Conservation (phyloP, 2,888 invertebrate genomes). For the Notodonta dromedarius region DNA sequence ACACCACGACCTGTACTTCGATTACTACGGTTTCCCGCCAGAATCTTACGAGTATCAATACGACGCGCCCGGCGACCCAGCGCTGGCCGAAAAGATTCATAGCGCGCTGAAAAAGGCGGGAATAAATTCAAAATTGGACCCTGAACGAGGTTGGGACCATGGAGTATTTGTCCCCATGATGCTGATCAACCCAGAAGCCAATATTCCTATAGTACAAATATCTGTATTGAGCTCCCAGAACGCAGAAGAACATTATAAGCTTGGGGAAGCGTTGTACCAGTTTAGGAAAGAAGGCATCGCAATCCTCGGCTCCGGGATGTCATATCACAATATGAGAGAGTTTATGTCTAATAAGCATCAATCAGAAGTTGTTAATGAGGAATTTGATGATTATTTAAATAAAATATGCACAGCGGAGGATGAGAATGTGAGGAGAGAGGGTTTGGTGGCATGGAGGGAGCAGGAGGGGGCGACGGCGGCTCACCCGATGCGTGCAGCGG, state of each 20-base stretch:
- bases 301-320: constrained; percentile 76
- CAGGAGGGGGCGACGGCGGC: constrained; percentile 68
- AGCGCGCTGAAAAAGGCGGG: constrained; percentile 60
- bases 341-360: constrained; percentile 52
- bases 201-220: constrained; percentile 73
- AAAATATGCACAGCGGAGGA: constrained; percentile 63
- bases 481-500: constrained; percentile 69
- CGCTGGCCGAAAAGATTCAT: constrained; percentile 63
- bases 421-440: constrained; percentile 52
- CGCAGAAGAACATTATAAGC: constrained; percentile 65
- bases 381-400: constrained; percentile 72
- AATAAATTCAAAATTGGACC: constrained; percentile 66
- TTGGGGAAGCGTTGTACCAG: constrained; percentile 63
- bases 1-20: constrained; percentile 72
- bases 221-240: constrained; percentile 71
- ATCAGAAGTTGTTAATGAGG: constrained; percentile 60
- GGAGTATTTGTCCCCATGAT: constrained; percentile 81
- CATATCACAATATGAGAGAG: constrained; percentile 77
- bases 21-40: constrained; percentile 77
- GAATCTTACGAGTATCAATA: constrained; percentile 76
- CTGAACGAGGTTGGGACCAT: constrained; percentile 77
- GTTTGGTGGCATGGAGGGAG: constrained; percentile 61
- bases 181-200: constrained; percentile 71
- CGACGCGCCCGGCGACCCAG: constrained; percentile 71
- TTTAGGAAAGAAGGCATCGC: constrained; percentile 75